Conservation (phyloP, 2,888 invertebrate genomes). For the Diaphora mendica region DNA sequence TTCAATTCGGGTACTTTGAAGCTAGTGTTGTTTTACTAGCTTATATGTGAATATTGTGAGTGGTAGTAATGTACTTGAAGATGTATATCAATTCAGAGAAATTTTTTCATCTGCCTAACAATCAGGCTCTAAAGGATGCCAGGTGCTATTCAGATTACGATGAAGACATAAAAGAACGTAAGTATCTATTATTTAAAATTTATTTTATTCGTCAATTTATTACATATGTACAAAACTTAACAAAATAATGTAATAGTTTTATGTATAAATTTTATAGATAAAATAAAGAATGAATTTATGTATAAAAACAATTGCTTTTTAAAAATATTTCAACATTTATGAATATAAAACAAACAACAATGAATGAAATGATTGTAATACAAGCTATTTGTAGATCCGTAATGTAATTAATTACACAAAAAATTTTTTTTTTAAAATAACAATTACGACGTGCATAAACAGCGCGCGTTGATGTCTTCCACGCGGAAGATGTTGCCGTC, state of each 20-base stretch:
- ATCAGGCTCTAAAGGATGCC: conserved; percentile 73
- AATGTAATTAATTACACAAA: conserved; percentile 5
- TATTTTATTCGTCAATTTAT: background rate
- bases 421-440: background rate
- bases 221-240: background rate
- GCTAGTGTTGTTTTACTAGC: conserved; percentile 2
- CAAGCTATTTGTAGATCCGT: background rate
- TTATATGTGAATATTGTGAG: conserved; percentile 37
- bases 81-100: conserved; percentile 83
- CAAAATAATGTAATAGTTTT: background rate
- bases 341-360: background rate
- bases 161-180: conserved; percentile 78
- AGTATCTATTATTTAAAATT: conserved; percentile 51
- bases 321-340: background rate
- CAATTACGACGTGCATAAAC: background rate
- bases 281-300: background rate
- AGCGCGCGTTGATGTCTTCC: conserved; percentile 74
- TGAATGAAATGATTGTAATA: background rate
- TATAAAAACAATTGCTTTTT: background rate
- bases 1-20: conserved; percentile 10
- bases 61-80: conserved; percentile 76
- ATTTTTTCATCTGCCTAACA: conserved; percentile 78
- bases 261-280: background rate
- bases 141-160: conserved; percentile 78
- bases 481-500: conserved; percentile 42